phyloP scores from a whole-genome alignment of 2,113 vertebrate genomes.

The Apodemus speciosus region DNA sequence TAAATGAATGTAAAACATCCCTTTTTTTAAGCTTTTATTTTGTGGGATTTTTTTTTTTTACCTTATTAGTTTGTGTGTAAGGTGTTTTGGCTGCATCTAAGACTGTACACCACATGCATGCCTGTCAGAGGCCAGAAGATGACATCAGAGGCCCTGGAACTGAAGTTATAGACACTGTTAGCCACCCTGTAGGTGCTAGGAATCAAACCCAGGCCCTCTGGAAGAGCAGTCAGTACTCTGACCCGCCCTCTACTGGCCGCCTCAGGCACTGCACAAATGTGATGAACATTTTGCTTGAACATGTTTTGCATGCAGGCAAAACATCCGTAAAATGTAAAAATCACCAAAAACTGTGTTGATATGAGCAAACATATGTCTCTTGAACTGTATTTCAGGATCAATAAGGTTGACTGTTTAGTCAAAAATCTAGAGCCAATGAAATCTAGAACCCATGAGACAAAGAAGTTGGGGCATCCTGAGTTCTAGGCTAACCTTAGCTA shows the following conservation, averaged over 20 bases:
- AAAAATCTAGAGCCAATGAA: neutral
- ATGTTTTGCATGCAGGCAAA: neutral
- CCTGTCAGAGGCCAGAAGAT: neutral
- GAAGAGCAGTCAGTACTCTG: too few species aligned
- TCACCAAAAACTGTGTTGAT: neutral
- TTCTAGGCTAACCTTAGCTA: neutral
- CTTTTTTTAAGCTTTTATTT: neutral
- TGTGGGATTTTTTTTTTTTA: neutral
- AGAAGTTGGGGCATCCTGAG: neutral
- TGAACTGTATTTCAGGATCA: conserved; percentile 9
- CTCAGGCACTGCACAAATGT: neutral
- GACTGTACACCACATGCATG: neutral
- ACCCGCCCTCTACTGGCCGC: neutral
- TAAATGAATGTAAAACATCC: neutral
- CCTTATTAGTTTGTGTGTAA: neutral
- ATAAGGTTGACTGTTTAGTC: neutral
- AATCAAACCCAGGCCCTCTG: neutral
- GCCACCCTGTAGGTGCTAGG: too few species aligned
- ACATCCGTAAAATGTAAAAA: neutral
- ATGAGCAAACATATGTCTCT: neutral
- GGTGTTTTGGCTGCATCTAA: neutral
- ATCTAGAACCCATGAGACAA: neutral
- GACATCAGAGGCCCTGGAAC: neutral
- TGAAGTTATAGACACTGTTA: neutral
- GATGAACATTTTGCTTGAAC: neutral